phyloP scores from a whole-genome alignment of 2,113 vertebrate genomes.

The Agelaius phoeniceus region DNA sequence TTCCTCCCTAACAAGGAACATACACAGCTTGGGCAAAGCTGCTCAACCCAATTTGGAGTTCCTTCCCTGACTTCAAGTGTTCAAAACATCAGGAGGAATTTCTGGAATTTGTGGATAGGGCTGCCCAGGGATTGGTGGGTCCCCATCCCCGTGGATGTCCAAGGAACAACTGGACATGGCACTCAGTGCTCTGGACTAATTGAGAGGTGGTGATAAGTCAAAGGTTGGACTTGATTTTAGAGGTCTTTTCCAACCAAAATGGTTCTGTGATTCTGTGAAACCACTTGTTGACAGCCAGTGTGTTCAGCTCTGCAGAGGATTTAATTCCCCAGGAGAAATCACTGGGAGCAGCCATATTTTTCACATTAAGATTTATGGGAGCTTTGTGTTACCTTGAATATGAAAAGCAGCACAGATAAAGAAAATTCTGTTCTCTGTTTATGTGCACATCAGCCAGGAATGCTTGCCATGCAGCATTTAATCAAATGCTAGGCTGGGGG shows the following conservation, averaged over 20 bases:
- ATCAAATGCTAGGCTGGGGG: conserved; percentile 17
- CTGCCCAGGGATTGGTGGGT: background rate
- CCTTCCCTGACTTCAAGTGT: background rate
- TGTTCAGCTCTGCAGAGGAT: background rate
- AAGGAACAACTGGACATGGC: rapidly evolving
- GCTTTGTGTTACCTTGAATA: background rate
- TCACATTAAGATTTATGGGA: background rate
- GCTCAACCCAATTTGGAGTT: background rate
- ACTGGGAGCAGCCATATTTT: background rate
- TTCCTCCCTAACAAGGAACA: background rate
- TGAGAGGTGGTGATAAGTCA: background rate
- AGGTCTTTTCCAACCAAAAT: background rate
- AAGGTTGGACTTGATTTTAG: background rate
- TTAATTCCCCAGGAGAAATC: background rate
- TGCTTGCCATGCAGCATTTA: conserved; percentile 20
- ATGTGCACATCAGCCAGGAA: conserved; percentile 33
- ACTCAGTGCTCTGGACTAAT: background rate
- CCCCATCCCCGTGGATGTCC: background rate
- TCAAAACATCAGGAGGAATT: background rate
- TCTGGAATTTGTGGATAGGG: background rate
- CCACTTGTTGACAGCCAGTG: background rate
- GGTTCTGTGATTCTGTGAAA: background rate
- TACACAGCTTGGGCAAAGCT: background rate
- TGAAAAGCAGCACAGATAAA: conserved; percentile 17
- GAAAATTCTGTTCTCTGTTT: conserved; percentile 9